Conservation (phyloP, 2,888 invertebrate genomes). For the Tethea ocularis region DNA sequence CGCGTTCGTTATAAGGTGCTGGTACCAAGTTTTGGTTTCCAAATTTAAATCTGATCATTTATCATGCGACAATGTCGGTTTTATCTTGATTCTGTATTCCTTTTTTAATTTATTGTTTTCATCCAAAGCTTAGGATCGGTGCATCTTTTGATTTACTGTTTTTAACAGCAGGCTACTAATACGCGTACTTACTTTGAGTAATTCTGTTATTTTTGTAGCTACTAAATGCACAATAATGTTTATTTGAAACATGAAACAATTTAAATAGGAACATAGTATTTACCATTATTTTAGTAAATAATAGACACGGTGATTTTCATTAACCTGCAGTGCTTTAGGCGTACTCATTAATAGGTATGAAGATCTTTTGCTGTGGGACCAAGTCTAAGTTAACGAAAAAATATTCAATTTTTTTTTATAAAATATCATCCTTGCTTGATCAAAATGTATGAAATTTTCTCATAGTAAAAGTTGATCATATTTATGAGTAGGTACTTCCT, state of each 20-base stretch:
- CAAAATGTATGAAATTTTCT: no score
- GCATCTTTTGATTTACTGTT: constrained; percentile 42
- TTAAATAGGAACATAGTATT: no score
- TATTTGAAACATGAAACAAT: neutral
- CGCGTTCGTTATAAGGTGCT: constrained; percentile 73
- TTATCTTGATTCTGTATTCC: constrained; percentile 70
- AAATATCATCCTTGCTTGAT: no score
- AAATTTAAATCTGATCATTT: constrained; percentile 81
- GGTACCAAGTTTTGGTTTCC: constrained; percentile 70
- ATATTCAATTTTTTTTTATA: no score
- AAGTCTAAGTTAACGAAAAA: no score
- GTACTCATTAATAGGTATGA: no score
- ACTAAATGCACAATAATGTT: neutral
- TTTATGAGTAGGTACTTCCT: no score
- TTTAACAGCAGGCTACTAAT: constrained; percentile 18
- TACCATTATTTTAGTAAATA: no score
- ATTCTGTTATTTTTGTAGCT: neutral
- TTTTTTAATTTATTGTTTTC: constrained; percentile 54
- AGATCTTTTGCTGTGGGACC: no score
- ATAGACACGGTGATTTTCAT: no score
- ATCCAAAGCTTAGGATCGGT: constrained; percentile 37
- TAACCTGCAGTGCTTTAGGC: no score
- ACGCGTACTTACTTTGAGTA: neutral
- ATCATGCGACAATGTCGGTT: constrained; percentile 81
- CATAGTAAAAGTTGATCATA: no score